Conservation (phyloP, 2,113 vertebrate genomes). For the Ellobius talpinus region DNA sequence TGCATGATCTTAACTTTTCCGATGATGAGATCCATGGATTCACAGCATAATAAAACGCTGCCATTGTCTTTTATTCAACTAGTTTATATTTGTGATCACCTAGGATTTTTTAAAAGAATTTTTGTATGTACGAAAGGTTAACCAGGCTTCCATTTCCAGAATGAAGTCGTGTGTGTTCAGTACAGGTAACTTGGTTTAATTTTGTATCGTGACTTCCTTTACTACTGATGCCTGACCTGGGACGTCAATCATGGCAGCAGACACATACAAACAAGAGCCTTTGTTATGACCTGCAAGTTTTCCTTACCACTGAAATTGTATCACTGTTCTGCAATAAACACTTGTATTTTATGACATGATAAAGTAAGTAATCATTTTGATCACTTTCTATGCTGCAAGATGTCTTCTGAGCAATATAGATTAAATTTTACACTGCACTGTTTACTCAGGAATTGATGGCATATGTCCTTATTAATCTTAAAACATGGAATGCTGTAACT, state of each 20-base stretch:
- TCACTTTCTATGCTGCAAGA: constrained; percentile 85
- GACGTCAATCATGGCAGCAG: constrained; percentile 78
- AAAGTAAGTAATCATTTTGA: constrained; percentile 75
- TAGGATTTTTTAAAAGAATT: constrained; percentile 77
- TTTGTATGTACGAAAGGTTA: constrained; percentile 84
- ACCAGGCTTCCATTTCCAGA: constrained; percentile 79
- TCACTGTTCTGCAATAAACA: constrained; percentile 68
- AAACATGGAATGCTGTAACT: constrained; percentile 76
- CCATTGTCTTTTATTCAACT: constrained; percentile 44
- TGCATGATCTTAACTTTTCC: constrained; percentile 87
- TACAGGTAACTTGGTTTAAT: constrained; percentile 80
- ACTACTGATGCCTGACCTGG: constrained; percentile 72
- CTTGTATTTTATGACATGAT: constrained; percentile 81
- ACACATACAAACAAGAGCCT: constrained; percentile 33
- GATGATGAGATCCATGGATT: constrained; percentile 87
- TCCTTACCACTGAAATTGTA: constrained; percentile 65
- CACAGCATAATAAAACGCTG: constrained; percentile 81
- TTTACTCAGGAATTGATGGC: constrained; percentile 87
- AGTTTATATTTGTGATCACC: constrained; percentile 79
- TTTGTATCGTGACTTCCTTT: constrained; percentile 87
- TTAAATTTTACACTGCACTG: constrained; percentile 84
- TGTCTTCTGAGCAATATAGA: constrained; percentile 85
- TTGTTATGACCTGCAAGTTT: constrained; percentile 68
- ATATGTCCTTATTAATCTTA: constrained; percentile 74
- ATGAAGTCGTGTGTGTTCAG: constrained; percentile 75